phyloP scores from a whole-genome alignment of 2,888 invertebrate species.

The Cotesia congregata region DNA sequence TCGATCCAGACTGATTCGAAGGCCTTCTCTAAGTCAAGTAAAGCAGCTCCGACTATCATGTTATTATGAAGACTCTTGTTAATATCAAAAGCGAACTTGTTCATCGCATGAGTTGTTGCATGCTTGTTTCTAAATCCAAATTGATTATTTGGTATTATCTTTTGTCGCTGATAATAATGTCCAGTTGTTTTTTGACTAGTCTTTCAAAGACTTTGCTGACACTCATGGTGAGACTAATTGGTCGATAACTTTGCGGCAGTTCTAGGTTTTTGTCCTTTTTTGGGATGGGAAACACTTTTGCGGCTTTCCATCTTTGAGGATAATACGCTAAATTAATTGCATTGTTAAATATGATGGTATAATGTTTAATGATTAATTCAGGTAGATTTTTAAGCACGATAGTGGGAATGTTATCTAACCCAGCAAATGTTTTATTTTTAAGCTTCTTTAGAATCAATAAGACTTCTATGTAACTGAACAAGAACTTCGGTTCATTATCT shows the following conservation, averaged over 20 bases:
- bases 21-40: background rate
- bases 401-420: slow-evolving; percentile 25
- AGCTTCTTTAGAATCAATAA: slow-evolving; percentile 7
- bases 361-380: slow-evolving; percentile 16
- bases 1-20: background rate
- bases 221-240: background rate
- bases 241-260: background rate
- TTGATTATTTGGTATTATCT: background rate
- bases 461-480: background rate
- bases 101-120: background rate
- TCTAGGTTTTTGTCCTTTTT: background rate
- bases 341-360: slow-evolving; percentile 39
- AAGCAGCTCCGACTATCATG: background rate
- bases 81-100: background rate
- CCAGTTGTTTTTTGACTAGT: no score
- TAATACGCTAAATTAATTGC: slow-evolving; percentile 32
- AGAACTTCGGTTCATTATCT: slow-evolving; percentile 12
- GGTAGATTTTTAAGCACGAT: slow-evolving; percentile 37
- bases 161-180: background rate
- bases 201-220: background rate
- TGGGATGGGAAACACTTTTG: background rate
- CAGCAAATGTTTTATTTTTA: slow-evolving; percentile 32
- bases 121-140: background rate
- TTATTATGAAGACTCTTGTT: background rate
- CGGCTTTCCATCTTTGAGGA: slow-evolving; percentile 33